Base-by-base conservation (phyloP, 1,140 invertebrate genomes). In the Spodoptera litura region DNA sequence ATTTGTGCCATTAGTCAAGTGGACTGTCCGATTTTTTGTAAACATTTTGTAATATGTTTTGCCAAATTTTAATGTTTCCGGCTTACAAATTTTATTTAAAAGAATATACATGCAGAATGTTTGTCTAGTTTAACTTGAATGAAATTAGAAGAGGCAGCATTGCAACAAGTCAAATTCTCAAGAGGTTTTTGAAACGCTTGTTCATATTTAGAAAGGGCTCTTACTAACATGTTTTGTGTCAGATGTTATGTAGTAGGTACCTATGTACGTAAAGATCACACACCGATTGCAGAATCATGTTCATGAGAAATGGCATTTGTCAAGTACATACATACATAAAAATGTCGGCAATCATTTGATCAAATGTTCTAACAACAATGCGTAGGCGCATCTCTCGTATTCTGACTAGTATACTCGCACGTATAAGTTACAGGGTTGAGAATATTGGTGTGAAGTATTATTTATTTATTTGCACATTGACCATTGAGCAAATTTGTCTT, bases 321-420 rank as follows among this genome's bases (percentile, higher is more conserved):
- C 13, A 70, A 31, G 66, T 70, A 31, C 20, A 25, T 27, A 4
- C 0, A 10, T 44, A 58, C 35, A 44, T 59, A 73, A 58, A 73
- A 58, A 56, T 58, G 38, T 59, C 38, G n/a, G 35, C 38, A 61
- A 61, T 74, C 52, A 55, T 20, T 13, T 27, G 20, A 35, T 62
- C 38, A 75, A 75, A 75, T 49, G 44, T 31, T 62, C 25, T 62
- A 75, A 35, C 44, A 62, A 51, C 12, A 12, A 4, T 58, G 58
- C 72, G 72, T 75, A 75, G 56, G 58, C 58, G 58, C 58, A 52
- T 62, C 58, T 58, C 58, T 51, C 52, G 58, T 75, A 52, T 44
- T 62, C n/a, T 73, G 12, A 44, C 11, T 75, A n/a, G 25, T 52
- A 25, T 51, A 74, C 58, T 12, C 35, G 31, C n/a, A 62, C 38